Base-by-base conservation (phyloP, 2,797 vertebrate species). In the Eulemur mongoz region DNA sequence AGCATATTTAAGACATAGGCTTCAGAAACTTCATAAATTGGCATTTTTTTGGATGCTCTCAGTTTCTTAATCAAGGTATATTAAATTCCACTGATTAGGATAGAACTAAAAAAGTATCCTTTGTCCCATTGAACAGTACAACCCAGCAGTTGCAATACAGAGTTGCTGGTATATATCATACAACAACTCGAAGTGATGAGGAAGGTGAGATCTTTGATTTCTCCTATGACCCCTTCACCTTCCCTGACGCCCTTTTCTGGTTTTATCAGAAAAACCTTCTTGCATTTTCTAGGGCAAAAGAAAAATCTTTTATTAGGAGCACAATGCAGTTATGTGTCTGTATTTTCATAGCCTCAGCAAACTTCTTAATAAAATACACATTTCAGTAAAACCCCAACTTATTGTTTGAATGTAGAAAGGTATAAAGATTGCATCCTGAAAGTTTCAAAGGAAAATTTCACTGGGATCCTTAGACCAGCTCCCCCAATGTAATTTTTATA, bases 321-420 rank as follows among this genome's bases (percentile, higher is more conserved):
- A 57, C 30, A 23, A 4, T 67, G 14, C 20, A 67, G 45, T 70
- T 43, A 50, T 45, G 5, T 81, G 45, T 95, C 80, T 85, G 0
- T 4, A 92, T 95, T 96, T 97, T 92, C 73, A 63, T 90, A 38
- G 78, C 61, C 96, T 91, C 89, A 91, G 88, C 89, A 88, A 85
- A 93, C 50, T 98, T 96, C 4, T 10, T 6, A 25, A 89, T 70
- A 83, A 43, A 43, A 92, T 11, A 0, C 10, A n/a, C 94, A 97
- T 79, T 94, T 69, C 50, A 80, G 48, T 40, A 82, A 84, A 75
- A 89, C 52, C 43, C 18, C 73, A 83, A 72, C 73, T 80, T 45
- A 9, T 30, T 91, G 70, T 91, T 83, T 95, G 93, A 94, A 89
- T 97, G 97, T 92, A 96, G 92, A 94, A 96, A 97, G 57, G 40